phyloP scores from a whole-genome alignment of 2,888 invertebrate genomes.

The Empis livida region DNA sequence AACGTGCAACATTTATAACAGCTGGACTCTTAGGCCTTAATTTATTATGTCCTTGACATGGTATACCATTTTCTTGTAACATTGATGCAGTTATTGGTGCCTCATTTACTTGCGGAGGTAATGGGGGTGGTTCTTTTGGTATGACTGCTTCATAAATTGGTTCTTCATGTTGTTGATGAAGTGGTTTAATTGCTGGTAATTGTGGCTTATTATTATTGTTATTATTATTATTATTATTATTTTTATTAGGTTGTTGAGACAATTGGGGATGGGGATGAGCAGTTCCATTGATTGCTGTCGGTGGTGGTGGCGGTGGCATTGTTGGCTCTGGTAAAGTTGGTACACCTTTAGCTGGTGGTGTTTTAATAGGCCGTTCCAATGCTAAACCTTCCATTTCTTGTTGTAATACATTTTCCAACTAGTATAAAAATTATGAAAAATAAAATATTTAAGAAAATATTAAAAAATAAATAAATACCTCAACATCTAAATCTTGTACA shows the following conservation, averaged over 20 bases:
- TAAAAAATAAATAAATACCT: conserved; percentile 43
- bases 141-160: conserved; percentile 80
- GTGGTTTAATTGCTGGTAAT: no score
- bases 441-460: not conserved
- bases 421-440: conserved; percentile 11
- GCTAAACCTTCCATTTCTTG: conserved; percentile 45
- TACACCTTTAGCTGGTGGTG: conserved; percentile 28
- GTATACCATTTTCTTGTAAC: conserved; percentile 12
- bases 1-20: conserved; percentile 24
- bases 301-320: conserved; percentile 58
- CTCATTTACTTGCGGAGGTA: conserved; percentile 30
- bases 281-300: conserved; percentile 20
- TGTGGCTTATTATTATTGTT: not conserved
- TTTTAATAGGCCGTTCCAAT: conserved; percentile 27
- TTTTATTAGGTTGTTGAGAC: not conserved
- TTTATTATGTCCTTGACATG: conserved; percentile 19
- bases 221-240: not conserved
- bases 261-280: conserved; percentile 19
- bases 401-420: conserved; percentile 50
- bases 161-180: conserved; percentile 34
- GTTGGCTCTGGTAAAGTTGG: conserved; percentile 65
- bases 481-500: conserved; percentile 68
- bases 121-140: conserved; percentile 43
- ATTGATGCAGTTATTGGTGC: conserved; percentile 9
- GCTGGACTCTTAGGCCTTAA: conserved; percentile 31